Percentiles rank a stretch among this genome's conserved stretches.
Conservation (phyloP, 2,888 invertebrate genomes). For the Tenthredo amoena region DNA sequence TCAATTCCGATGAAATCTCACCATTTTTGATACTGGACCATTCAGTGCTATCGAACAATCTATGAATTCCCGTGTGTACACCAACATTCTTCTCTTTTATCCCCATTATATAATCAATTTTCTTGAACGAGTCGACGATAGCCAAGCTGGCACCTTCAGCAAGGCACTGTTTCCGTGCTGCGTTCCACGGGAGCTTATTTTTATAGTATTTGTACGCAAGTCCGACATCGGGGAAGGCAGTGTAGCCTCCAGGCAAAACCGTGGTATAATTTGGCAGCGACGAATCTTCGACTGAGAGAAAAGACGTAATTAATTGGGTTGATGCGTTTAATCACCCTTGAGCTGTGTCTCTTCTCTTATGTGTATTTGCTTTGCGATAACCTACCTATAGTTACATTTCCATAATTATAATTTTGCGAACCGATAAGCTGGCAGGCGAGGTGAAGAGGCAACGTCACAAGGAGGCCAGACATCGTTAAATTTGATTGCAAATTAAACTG, state of each 20-base stretch:
- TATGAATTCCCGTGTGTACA: slow-evolving; percentile 6
- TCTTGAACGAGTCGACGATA: slow-evolving; percentile 7
- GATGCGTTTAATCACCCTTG: neutral
- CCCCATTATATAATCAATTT: neutral
- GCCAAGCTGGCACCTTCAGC: slow-evolving; percentile 12
- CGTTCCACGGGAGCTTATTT: slow-evolving; percentile 11
- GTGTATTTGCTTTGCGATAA: neutral
- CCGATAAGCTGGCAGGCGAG: slow-evolving; percentile 24
- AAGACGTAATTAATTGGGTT: neutral
- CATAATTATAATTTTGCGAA: neutral
- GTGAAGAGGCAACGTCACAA: slow-evolving; percentile 16
- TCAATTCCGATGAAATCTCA: neutral
- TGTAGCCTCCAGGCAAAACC: neutral
- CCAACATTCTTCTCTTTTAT: neutral
- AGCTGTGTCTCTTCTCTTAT: neutral
- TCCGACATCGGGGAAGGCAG: slow-evolving; percentile 16
- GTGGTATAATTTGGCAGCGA: neutral
- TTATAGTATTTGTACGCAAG: slow-evolving; percentile 13
- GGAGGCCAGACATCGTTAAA: neutral
- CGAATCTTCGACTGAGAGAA: neutral
- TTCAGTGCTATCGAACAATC: neutral
- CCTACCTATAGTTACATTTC: neutral
- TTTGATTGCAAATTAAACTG: neutral
- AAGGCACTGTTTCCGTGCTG: neutral
- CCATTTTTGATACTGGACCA: neutral